phyloP scores from a whole-genome alignment of 2,797 vertebrate genomes.

The Phrynocephalus forsythii region DNA sequence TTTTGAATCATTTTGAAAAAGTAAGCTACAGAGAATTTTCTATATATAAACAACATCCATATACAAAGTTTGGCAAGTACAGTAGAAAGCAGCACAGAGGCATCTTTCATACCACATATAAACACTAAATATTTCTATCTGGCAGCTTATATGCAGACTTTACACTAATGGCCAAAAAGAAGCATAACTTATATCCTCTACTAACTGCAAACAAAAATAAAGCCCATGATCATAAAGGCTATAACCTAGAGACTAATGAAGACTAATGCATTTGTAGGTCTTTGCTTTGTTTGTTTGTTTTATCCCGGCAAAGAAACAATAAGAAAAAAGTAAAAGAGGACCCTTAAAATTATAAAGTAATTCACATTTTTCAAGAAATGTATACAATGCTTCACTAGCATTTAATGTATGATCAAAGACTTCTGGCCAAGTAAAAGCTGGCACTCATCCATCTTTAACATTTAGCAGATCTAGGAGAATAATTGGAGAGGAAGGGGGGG shows the following conservation, averaged over 20 bases:
- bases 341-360: rapidly evolving
- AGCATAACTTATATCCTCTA: background rate
- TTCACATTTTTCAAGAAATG: slow-evolving; percentile 8
- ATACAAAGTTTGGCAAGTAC: background rate
- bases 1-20: background rate
- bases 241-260: background rate
- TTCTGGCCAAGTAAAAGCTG: slow-evolving; percentile 46
- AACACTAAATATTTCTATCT: background rate
- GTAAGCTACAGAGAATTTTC: background rate
- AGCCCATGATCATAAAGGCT: too few species aligned
- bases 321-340: background rate
- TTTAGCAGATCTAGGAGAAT: slow-evolving; percentile 46
- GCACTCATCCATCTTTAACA: slow-evolving; percentile 49
- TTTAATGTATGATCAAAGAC: slow-evolving; percentile 41
- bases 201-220: background rate
- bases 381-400: background rate
- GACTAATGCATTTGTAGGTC: background rate
- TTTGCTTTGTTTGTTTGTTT: background rate
- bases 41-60: background rate
- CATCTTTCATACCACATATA: background rate
- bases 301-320: background rate
- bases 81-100: background rate
- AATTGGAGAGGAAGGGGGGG: slow-evolving; percentile 7
- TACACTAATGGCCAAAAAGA: background rate
- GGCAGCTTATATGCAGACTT: background rate